phyloP scores from a whole-genome alignment of 2,888 invertebrate genomes.

The Cabera pusaria region DNA sequence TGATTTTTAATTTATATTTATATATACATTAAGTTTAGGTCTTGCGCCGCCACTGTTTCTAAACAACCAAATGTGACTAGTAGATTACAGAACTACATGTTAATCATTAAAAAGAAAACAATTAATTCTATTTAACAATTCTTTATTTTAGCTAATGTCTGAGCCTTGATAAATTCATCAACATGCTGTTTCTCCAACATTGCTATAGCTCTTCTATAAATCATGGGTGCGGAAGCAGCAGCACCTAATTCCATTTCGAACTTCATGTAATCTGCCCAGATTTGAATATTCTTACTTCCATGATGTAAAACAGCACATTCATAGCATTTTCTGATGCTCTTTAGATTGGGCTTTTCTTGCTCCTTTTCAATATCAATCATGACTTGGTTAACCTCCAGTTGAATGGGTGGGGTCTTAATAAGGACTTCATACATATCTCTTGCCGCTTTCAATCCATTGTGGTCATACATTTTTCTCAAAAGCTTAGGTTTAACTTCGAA shows the following conservation, averaged over 20 bases:
- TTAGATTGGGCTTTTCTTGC: constrained; percentile 69
- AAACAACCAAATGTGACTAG: too few relatives aligned
- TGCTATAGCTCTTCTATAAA: constrained; percentile 86
- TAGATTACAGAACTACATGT: too few relatives aligned
- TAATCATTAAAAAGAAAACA: too few relatives aligned
- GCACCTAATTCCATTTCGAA: constrained; percentile 87
- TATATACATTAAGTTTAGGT: too few relatives aligned
- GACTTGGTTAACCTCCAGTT: constrained; percentile 83
- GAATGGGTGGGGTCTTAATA: constrained; percentile 82
- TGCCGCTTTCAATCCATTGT: constrained; percentile 80
- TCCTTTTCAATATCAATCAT: constrained; percentile 83
- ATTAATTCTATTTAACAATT: too few relatives aligned
- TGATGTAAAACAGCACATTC: constrained; percentile 86
- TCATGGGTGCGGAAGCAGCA: constrained; percentile 73
- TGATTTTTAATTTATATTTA: too few relatives aligned
- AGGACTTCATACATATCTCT: constrained; percentile 85
- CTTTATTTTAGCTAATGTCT: constrained; percentile 77
- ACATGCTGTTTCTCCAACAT: constrained; percentile 78
- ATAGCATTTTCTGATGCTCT: constrained; percentile 83
- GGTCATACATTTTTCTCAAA: constrained; percentile 81
- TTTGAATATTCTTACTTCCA: constrained; percentile 84
- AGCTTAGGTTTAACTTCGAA: constrained; percentile 84
- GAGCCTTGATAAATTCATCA: constrained; percentile 80
- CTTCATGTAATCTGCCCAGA: constrained; percentile 89
- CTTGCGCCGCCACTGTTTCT: too few relatives aligned